These are phyloP conservation scores for Orycteropus afer DNA, from an alignment of 2,113 vertebrate genomes.

Conservation along the genomic window DNA sequence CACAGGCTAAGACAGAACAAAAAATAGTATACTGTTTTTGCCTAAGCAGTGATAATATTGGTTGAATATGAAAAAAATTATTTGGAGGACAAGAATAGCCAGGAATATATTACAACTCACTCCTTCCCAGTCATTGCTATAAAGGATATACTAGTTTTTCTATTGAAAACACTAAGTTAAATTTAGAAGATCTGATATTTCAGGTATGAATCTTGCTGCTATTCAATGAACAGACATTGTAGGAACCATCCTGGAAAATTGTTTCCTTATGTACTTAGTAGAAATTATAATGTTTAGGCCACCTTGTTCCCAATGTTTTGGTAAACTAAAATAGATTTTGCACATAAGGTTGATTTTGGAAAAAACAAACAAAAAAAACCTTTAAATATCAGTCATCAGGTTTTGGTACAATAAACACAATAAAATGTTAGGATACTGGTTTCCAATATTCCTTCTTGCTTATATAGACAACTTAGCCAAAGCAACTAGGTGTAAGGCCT, in stretches of 20 bases:
- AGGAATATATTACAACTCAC: neutral
- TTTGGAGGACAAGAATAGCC: neutral
- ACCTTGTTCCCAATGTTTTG: neutral
- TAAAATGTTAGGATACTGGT: neutral
- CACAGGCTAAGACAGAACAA: conserved; percentile 34
- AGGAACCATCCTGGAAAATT: neutral
- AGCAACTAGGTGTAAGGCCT: neutral
- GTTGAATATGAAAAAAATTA: conserved; percentile 16
- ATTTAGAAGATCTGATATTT: neutral
- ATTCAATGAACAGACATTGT: neutral
- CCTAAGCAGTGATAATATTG: neutral
- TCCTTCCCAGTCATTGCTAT: neutral
- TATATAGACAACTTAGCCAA: neutral
- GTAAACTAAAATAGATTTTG: neutral
- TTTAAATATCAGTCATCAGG: neutral
- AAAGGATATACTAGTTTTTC: neutral
- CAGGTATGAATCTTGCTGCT: neutral
- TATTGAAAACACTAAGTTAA: neutral
- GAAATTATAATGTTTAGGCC: neutral
- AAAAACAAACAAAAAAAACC: no score
- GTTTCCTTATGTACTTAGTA: neutral
- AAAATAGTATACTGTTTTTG: neutral
- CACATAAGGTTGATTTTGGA: neutral
- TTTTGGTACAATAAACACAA: neutral
- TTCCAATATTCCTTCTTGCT: conserved; percentile 1